These are phyloP conservation scores for Cololabis saira DNA, from an alignment of 2,113 vertebrate genomes.

Conservation along the genomic window DNA sequence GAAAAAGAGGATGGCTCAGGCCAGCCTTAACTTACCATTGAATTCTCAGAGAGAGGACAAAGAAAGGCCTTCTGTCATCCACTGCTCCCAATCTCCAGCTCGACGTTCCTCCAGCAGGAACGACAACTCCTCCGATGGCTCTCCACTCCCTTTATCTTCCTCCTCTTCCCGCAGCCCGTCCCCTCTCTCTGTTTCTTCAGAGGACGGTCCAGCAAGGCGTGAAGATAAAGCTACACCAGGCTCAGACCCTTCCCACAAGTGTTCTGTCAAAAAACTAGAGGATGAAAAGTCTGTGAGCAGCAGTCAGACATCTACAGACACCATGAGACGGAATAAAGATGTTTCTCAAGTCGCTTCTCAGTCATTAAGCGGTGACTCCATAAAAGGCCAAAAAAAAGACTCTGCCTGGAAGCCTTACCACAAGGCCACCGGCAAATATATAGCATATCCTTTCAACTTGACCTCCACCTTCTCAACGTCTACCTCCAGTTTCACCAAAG, in stretches of 20 bases:
- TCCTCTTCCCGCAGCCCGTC: constrained; percentile 79
- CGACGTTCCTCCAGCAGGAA: constrained; percentile 49
- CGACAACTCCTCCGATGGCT: constrained; percentile 76
- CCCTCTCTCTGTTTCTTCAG: constrained; percentile 79
- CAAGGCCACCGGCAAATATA: constrained; percentile 41
- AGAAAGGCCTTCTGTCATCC: constrained; percentile 81
- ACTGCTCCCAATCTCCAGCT: constrained; percentile 71
- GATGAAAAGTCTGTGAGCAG: constrained; percentile 53
- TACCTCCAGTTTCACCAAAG: constrained; percentile 79
- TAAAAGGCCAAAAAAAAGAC: constrained; percentile 57
- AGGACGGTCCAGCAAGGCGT: constrained; percentile 58
- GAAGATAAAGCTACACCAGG: constrained; percentile 46
- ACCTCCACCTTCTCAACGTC: constrained; percentile 31
- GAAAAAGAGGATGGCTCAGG: constrained; percentile 93
- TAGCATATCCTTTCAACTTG: constrained; percentile 14
- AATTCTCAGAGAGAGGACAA: constrained; percentile 61
- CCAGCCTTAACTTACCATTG: constrained; percentile 73
- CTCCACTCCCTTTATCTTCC: constrained; percentile 75
- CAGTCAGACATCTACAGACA: constrained; percentile 47
- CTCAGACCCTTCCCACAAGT: constrained; percentile 27
- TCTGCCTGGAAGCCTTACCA: constrained; percentile 42
- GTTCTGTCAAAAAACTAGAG: constrained; percentile 39
- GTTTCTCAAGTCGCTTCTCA: constrained; percentile 22
- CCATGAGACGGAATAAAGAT: constrained; percentile 40
- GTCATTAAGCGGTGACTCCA: constrained; percentile 1